phyloP scores from a whole-genome alignment of 2,888 invertebrate genomes.

The Hydrotaea cyrtoneurina region DNA sequence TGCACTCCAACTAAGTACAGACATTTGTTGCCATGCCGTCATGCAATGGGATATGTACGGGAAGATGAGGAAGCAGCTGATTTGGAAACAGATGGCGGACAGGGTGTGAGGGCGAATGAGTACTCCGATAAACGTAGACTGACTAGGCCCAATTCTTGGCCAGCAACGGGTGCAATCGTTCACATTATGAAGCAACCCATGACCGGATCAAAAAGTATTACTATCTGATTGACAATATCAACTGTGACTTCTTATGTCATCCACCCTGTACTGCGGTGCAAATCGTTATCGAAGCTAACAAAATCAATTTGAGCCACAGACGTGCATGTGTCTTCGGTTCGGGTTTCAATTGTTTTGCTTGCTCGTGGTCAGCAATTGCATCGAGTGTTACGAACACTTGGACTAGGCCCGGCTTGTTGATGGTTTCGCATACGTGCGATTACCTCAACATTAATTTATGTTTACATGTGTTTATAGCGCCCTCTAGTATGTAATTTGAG shows the following conservation, averaged over 20 bases:
- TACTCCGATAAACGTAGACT: background rate
- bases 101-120: background rate
- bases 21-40: slow-evolving; percentile 69
- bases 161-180: background rate
- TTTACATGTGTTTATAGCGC: slow-evolving; percentile 71
- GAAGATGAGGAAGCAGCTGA: too few species aligned
- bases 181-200: background rate
- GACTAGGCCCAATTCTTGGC: background rate
- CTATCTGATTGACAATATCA: background rate
- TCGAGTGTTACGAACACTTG: background rate
- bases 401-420: background rate
- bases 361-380: background rate
- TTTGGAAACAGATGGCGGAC: background rate
- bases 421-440: slow-evolving; percentile 40
- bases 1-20: slow-evolving; percentile 74
- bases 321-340: background rate
- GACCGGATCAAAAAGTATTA: background rate
- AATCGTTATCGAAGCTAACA: slow-evolving; percentile 1
- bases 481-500: slow-evolving; percentile 78
- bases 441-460: slow-evolving; percentile 67
- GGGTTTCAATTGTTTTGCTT: background rate
- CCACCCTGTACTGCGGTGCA: background rate
- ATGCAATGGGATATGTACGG: background rate
- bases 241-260: background rate
- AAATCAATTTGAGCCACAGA: slow-evolving; percentile 4